Evolutionary conservation across 2,797 vertebrate species (phyloP), one percentile per base, ranked within the genome.

Genomic region (Sebastes alutus): DNA sequence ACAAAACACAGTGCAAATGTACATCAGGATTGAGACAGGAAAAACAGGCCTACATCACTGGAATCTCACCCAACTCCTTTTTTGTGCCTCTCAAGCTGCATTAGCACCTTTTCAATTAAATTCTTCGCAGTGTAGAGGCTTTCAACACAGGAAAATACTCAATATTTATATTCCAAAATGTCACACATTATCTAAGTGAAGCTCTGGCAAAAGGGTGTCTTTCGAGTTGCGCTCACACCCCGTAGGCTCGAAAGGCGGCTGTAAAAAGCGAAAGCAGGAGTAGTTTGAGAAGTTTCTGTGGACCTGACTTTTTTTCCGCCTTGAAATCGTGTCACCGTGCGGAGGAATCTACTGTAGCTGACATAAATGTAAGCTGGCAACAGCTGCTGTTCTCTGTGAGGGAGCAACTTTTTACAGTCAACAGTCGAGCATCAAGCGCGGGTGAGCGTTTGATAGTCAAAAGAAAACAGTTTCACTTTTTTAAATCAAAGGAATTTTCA

Each of bases 21-120:
- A 42, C 32, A 46, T 25, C 35, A 42, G 25, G 49, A 30, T n/a
- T 25, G 9, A 79, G n/a, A 46, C 42, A 25, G 38, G 6, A 22
- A 49, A 72, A 27, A 46, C 14, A 12, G 16, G 23, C 7, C 60
- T 71, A 70, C 42, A 20, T 67, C 46, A 49, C 35, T 33, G 16
- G 54, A 29, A 35, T 80, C 23, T 49, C 33, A 12, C 25, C 14
- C 2, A 55, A 12, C 30, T 22, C 13, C 16, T 7, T 35, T 65
- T 13, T 35, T 30, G 11, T 42, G 25, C 13, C 58, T 67, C 71
- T 75, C 18, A 42, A 72, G 71, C 11, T 54, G 56, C 20, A 77
- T 80, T 76, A 35, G 54, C 46, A 49, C 12, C 54, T 78, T 81
- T 55, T 81, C 49, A 61, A 67, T 84, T 56, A 16, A 72, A 74